These are phyloP conservation scores for Ia io DNA, from an alignment of 2,113 vertebrate genomes.

Conservation along the genomic window DNA sequence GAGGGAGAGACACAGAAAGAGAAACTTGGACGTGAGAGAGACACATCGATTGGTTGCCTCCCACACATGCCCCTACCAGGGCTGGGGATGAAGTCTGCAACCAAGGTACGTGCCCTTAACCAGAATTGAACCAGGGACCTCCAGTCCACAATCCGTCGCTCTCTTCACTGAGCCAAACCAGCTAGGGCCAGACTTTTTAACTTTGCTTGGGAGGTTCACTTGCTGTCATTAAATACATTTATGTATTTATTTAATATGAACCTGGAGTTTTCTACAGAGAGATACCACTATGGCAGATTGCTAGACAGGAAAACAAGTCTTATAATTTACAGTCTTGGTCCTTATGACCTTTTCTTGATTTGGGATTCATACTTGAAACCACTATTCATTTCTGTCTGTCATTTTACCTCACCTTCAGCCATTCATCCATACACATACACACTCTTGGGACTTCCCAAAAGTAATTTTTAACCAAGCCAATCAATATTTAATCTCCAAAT, in stretches of 20 bases:
- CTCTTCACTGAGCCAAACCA: too few species aligned
- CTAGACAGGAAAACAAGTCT: neutral
- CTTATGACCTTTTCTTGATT: neutral
- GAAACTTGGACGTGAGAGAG: too few species aligned
- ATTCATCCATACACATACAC: neutral
- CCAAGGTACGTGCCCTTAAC: too few species aligned
- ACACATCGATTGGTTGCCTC: too few species aligned
- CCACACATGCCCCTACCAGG: too few species aligned
- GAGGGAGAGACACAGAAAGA: too few species aligned
- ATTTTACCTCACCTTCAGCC: neutral
- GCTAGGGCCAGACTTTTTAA: neutral
- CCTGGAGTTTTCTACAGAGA: neutral
- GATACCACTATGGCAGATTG: neutral
- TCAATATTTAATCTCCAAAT: neutral
- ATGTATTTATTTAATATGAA: neutral
- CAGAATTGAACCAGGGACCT: too few species aligned
- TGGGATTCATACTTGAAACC: neutral
- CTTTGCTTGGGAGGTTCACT: neutral
- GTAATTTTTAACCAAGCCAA: neutral
- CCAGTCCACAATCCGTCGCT: too few species aligned
- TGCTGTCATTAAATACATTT: neutral
- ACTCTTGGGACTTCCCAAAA: neutral
- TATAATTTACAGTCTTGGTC: neutral
- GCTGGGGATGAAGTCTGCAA: too few species aligned
- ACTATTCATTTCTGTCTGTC: neutral